Conservation (phyloP, 2,797 vertebrate genomes). For the Pantherophis alleghaniensis region DNA sequence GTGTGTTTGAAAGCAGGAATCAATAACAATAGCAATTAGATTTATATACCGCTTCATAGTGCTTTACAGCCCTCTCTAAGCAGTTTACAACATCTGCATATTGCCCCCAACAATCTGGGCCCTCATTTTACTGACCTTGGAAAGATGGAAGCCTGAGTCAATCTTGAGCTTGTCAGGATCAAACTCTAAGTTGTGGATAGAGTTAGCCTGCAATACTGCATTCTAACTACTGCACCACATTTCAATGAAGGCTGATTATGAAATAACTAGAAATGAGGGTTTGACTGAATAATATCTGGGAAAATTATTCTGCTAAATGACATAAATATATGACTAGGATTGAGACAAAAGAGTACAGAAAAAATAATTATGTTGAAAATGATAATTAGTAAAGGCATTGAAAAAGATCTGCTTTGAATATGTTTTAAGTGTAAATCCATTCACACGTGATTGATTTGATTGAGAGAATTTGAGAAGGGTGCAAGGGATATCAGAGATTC, state of each 20-base stretch:
- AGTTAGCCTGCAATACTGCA: no score
- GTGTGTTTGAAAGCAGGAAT: background rate
- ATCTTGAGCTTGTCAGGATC: no score
- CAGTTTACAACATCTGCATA: no score
- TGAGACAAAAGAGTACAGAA: background rate
- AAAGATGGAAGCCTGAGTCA: no score
- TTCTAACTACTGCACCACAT: background rate
- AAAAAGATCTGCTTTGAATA: background rate
- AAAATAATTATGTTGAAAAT: background rate
- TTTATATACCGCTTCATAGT: no score
- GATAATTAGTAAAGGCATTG: background rate
- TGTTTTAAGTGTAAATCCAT: background rate
- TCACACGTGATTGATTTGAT: background rate
- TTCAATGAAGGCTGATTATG: background rate
- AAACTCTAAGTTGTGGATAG: no score
- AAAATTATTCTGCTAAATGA: background rate
- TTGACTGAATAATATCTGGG: background rate
- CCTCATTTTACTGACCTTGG: no score
- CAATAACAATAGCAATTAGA: no score
- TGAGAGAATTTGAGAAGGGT: background rate
- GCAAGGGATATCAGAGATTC: background rate
- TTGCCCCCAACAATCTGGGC: no score
- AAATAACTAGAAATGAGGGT: background rate
- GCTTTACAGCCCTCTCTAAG: no score
- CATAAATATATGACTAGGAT: background rate